Evolutionary conservation across 2,888 invertebrate species (phyloP).

Genomic region (Galeopsomyia nigrocyanea): DNA sequence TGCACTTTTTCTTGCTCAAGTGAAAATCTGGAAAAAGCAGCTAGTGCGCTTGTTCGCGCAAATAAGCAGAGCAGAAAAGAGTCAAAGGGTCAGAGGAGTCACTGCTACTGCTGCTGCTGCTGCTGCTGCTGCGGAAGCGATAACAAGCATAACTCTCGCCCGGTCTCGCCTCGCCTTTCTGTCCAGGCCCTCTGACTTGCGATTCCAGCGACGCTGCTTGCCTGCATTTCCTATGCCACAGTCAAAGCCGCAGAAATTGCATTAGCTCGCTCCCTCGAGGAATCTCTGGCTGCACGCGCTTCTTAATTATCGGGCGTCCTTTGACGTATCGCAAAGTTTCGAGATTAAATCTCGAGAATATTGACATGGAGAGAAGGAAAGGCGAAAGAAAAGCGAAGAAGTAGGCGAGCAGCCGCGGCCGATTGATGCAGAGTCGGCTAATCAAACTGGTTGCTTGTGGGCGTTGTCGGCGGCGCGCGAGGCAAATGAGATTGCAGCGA

Average conservation of each 20-base stretch:
- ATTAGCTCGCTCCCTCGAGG: not conserved
- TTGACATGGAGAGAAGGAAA: not conserved
- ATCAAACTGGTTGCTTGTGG: slow-evolving; percentile 24
- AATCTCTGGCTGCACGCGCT: not conserved
- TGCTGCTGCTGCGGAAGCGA: no score
- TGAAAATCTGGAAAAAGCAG: not conserved
- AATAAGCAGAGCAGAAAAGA: slow-evolving; percentile 46
- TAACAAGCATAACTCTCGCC: slow-evolving; percentile 45
- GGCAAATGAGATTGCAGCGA: slow-evolving; percentile 15
- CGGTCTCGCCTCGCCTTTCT: slow-evolving; percentile 47
- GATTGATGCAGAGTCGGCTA: slow-evolving; percentile 22
- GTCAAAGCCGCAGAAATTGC: slow-evolving; percentile 50
- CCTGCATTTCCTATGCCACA: slow-evolving; percentile 54
- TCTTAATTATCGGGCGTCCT: slow-evolving; percentile 15
- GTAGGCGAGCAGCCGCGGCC: slow-evolving; percentile 29
- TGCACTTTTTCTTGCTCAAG: not conserved
- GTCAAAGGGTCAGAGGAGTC: no score
- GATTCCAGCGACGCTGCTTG: slow-evolving; percentile 50
- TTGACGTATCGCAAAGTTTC: slow-evolving; percentile 23
- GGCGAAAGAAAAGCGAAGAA: not conserved
- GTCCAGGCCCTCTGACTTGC: slow-evolving; percentile 23
- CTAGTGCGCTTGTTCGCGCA: slow-evolving; percentile 50
- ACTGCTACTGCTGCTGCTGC: no score
- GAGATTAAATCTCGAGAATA: slow-evolving; percentile 24
- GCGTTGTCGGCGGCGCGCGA: no score